A percentile compares a stretch with the other conserved stretches of the same genome.
Evolutionary conservation across 2,113 vertebrate species (phyloP).

Genomic region (Alexandromys fortis): DNA sequence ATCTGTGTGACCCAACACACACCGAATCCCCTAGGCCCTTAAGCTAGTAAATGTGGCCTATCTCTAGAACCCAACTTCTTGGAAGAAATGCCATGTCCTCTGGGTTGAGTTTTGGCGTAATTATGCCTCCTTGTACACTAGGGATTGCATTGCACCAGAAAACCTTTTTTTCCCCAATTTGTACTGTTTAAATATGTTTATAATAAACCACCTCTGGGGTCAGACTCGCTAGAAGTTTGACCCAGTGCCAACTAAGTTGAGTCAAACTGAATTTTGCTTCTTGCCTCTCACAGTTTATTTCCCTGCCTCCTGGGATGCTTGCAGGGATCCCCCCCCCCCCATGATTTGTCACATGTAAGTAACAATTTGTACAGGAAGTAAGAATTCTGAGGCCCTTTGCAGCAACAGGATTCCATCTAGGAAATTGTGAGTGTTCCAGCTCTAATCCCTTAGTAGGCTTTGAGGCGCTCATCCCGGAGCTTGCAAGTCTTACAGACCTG

Average conservation of each 20-base stretch:
- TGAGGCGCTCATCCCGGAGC: neutral
- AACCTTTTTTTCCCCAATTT: neutral
- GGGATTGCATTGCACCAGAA: neutral
- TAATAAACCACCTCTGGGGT: neutral
- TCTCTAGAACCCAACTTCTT: neutral
- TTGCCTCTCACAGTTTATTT: neutral
- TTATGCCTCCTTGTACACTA: neutral
- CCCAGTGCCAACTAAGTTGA: neutral
- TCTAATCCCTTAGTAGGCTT: neutral
- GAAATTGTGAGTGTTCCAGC: neutral
- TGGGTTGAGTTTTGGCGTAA: neutral
- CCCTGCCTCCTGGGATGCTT: neutral
- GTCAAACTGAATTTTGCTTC: neutral
- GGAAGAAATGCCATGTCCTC: neutral
- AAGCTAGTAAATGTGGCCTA: neutral
- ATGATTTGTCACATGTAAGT: too few species aligned
- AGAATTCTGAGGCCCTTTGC: neutral
- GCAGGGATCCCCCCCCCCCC: accelerated
- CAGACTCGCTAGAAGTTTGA: neutral
- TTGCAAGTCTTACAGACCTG: neutral
- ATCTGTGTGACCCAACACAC: neutral
- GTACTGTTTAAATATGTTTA: neutral
- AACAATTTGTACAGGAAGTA: neutral
- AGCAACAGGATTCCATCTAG: neutral
- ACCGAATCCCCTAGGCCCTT: neutral